A percentile compares a stretch with the other conserved stretches of the same genome.
Evolutionary conservation across 2,888 invertebrate species (phyloP).

Genomic region (Thereva unica): DNA sequence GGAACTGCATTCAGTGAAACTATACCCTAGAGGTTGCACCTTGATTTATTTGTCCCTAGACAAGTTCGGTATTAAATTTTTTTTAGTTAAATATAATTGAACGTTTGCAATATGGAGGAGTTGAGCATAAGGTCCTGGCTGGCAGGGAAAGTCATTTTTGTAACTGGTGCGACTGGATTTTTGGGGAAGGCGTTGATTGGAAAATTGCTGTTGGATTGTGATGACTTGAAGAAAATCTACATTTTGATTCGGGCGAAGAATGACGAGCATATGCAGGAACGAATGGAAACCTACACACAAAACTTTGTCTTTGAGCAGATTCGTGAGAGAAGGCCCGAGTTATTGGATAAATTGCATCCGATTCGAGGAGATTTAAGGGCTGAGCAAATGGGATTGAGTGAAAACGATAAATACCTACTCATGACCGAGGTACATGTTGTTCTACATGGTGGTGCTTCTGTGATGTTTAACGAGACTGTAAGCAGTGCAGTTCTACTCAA

Average conservation of each 20-base stretch:
- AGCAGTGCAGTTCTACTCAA: conserved; percentile 48
- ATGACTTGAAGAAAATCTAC: conserved; percentile 43
- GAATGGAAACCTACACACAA: conserved; percentile 36
- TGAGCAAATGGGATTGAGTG: conserved; percentile 25
- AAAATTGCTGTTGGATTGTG: conserved; percentile 45
- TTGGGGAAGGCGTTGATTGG: conserved; percentile 47
- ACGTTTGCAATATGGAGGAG: conserved; percentile 4
- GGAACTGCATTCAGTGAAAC: too few species aligned
- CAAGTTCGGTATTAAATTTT: too few species aligned
- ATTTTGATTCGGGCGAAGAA: conserved; percentile 40
- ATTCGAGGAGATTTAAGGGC: conserved; percentile 36
- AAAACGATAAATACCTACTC: conserved; percentile 32
- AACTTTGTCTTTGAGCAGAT: conserved; percentile 33
- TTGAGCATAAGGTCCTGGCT: conserved; percentile 24
- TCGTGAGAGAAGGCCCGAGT: conserved; percentile 3
- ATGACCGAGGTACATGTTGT: conserved; percentile 54
- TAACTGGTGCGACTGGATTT: conserved; percentile 47
- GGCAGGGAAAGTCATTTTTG: conserved; percentile 11
- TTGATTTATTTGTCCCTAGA: too few species aligned
- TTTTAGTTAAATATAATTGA: too few species aligned
- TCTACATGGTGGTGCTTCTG: conserved; percentile 63
- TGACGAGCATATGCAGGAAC: conserved; percentile 19
- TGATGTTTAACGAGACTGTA: conserved; percentile 61
- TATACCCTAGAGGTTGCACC: too few species aligned
- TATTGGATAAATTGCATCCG: conserved; percentile 39